Conservation (phyloP, 2,113 vertebrate genomes). For the Colaptes auratus region DNA sequence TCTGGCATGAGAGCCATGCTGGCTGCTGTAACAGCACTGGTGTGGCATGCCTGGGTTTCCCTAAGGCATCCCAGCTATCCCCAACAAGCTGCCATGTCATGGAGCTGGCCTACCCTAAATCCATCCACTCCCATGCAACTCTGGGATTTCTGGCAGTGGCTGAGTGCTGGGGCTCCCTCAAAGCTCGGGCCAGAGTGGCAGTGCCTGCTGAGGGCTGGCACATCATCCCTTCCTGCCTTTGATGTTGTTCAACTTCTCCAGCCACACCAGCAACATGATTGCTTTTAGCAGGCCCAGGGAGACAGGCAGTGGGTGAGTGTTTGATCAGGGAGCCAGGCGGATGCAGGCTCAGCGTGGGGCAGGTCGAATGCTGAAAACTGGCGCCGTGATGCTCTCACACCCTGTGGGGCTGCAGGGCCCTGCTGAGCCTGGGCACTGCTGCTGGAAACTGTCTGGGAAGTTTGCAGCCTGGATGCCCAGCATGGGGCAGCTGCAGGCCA, state of each 20-base stretch:
- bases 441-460: neutral
- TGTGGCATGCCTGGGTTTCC: neutral
- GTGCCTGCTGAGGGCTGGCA: neutral
- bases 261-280: neutral
- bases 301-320: accelerated
- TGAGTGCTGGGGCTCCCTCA: accelerated
- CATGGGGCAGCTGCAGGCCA: accelerated
- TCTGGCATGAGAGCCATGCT: neutral
- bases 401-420: neutral
- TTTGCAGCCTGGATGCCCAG: neutral
- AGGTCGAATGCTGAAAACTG: neutral
- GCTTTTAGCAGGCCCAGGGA: neutral
- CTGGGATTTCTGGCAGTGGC: neutral
- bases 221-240: neutral
- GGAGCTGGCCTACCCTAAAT: neutral
- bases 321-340: neutral
- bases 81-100: neutral
- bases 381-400: accelerated
- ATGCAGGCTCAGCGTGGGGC: neutral
- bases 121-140: accelerated
- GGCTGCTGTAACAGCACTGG: neutral
- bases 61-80: conserved; percentile 30
- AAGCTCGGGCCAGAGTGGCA: neutral
- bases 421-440: neutral
- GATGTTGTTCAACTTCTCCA: neutral